A percentile compares a stretch with the other conserved stretches of the same genome.
These are phyloP conservation scores for Centropyge bicolor DNA, from an alignment of 2,797 vertebrate genomes.

Conservation along the genomic window DNA sequence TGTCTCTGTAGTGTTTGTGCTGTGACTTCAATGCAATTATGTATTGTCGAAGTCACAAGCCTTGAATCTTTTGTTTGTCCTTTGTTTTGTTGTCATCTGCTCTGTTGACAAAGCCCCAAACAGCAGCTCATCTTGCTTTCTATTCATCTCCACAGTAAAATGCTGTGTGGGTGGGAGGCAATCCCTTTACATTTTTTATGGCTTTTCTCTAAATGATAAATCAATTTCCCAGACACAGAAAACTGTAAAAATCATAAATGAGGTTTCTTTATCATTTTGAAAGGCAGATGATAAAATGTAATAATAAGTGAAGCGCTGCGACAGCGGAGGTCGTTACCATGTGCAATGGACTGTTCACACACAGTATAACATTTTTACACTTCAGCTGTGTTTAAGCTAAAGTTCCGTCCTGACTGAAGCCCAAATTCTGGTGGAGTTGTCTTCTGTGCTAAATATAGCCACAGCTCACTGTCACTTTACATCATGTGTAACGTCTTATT, in stretches of 20 bases:
- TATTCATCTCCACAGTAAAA: constrained; percentile 27
- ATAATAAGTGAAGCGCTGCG: constrained; percentile 40
- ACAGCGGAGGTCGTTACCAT: constrained; percentile 52
- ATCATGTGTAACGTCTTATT: constrained; percentile 17
- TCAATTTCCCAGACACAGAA: constrained; percentile 48
- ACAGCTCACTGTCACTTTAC: constrained; percentile 30
- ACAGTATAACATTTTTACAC: background rate
- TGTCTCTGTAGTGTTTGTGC: background rate
- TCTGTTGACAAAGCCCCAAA: constrained; percentile 24
- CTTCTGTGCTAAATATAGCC: constrained; percentile 33
- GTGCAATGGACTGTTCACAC: constrained; percentile 45
- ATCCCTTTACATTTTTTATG: constrained; percentile 37
- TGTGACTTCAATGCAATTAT: constrained; percentile 14
- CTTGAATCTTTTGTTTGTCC: constrained; percentile 1
- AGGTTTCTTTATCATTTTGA: constrained; percentile 53
- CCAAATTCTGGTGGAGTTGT: background rate
- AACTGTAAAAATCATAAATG: constrained; percentile 44
- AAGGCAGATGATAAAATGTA: constrained; percentile 47
- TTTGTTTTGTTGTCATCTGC: constrained; percentile 3
- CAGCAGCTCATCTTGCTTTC: constrained; percentile 10
- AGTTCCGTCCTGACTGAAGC: background rate
- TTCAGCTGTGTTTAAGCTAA: background rate
- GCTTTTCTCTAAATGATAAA: constrained; percentile 51
- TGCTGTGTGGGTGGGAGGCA: constrained; percentile 31
- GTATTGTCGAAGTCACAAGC: background rate